Base-by-base conservation (phyloP, 2,113 vertebrate species). In the Orycteropus afer region DNA sequence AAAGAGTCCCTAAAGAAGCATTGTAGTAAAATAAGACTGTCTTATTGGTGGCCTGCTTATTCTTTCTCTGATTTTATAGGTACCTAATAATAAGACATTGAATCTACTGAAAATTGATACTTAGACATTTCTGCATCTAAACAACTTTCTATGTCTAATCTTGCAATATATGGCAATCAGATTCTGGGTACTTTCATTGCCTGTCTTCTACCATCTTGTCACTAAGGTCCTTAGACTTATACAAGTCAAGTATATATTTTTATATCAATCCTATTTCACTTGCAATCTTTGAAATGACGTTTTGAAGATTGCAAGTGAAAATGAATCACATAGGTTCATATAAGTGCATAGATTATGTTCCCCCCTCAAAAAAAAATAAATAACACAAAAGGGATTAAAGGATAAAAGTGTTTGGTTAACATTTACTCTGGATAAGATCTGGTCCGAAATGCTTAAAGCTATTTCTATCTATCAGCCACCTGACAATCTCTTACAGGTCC, bases 321-420 rank as follows among this genome's bases (percentile, higher is more conserved):
- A 89, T 89, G 82, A 90, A 86, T 96, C 94, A 86, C 65, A 53
- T 53, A 51, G 22, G 51, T 53, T 76, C 51, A 92, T 29, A 78
- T 53, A 89, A 32, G 42, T 34, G 34, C 37, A 22, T 69, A 95
- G 45, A 96, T 94, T 53, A 42, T 37, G 53, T 79, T 83, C 95
- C 63, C 81, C 29, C 14, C 13, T 51, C n/a, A n/a, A n/a, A n/a
- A n/a, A n/a, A 93, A 94, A 94, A 89, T 94, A 97, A 96, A 95
- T 61, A 96, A 53, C 67, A 92, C n/a, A 94, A 91, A 95, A 95
- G 86, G 55, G 63, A 93, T 83, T 61, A 76, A 89, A 55, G 15
- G 37, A 93, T 95, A 88, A 69, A 95, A 90, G 51, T 76, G 42
- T 93, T 93, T 90, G 40, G 10, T 86, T 96, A 95, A 42, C 42